Percentiles rank a stretch among this genome's conserved stretches.
These are phyloP conservation scores for Synergus itoensis DNA, from an alignment of 2,888 invertebrate species.

Conservation along the genomic window DNA sequence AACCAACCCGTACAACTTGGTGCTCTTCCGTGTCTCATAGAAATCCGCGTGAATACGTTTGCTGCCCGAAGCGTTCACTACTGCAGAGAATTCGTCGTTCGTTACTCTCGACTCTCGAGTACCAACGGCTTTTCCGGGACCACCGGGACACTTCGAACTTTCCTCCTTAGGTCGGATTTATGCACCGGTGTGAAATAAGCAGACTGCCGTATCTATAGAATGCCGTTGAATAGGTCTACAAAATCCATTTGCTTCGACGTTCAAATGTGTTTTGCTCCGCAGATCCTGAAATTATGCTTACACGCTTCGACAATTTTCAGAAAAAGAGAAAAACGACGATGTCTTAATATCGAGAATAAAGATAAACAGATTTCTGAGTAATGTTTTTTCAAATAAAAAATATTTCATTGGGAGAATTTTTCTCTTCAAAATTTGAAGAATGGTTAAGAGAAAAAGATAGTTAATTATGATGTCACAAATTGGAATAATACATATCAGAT, in stretches of 20 bases:
- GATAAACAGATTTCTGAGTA: neutral
- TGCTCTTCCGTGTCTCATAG: constrained; percentile 41
- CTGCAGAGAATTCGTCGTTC: constrained; percentile 42
- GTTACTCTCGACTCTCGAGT: constrained; percentile 24
- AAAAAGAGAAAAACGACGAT: neutral
- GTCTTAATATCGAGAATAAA: neutral
- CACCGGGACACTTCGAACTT: constrained; percentile 38
- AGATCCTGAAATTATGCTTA: constrained; percentile 4
- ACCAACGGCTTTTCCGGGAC: constrained; percentile 35
- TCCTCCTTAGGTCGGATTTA: constrained; percentile 32
- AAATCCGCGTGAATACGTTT: constrained; percentile 43
- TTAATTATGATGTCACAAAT: too few species aligned
- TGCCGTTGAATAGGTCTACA: neutral
- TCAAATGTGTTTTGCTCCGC: neutral
- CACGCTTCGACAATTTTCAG: neutral
- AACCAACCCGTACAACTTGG: constrained; percentile 24
- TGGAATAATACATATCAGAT: too few species aligned
- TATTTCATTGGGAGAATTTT: too few species aligned
- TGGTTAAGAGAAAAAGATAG: too few species aligned
- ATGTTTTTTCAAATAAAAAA: neutral
- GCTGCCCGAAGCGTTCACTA: constrained; percentile 38
- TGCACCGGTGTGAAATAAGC: constrained; percentile 28
- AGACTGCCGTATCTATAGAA: constrained; percentile 13
- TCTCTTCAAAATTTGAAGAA: too few species aligned
- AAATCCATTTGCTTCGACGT: constrained; percentile 4